Evolutionary conservation across 2,888 invertebrate genomes (phyloP).

Genomic region (Odontomyia ornata): DNA sequence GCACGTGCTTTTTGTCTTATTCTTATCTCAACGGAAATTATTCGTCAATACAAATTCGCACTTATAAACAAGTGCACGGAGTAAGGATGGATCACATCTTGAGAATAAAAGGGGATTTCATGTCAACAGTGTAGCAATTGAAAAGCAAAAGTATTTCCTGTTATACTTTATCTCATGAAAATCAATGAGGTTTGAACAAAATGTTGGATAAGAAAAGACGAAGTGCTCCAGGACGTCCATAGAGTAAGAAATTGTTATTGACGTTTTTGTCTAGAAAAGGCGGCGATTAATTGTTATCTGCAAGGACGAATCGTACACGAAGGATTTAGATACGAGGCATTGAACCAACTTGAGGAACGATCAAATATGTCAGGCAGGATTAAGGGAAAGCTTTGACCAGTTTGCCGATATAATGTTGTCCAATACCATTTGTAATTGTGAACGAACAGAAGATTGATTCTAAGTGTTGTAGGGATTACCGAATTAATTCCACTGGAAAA

Average conservation of each 20-base stretch:
- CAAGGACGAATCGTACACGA: neutral
- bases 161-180: slow-evolving; percentile 48
- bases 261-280: slow-evolving; percentile 34
- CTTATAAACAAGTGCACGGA: neutral
- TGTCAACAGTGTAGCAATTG: slow-evolving; percentile 36
- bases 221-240: slow-evolving; percentile 35
- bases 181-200: slow-evolving; percentile 46
- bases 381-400: too few species aligned
- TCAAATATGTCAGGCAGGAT: too few species aligned
- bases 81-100: neutral
- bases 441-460: too few species aligned
- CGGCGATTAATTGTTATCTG: slow-evolving; percentile 44
- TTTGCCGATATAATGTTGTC: too few species aligned
- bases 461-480: too few species aligned
- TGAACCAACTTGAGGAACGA: neutral
- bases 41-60: neutral
- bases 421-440: too few species aligned
- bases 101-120: slow-evolving; percentile 13
- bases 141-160: slow-evolving; percentile 45
- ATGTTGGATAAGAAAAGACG: slow-evolving; percentile 22
- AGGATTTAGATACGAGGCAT: slow-evolving; percentile 18
- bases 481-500: too few species aligned
- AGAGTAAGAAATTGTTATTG: slow-evolving; percentile 47
- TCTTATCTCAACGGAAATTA: too few species aligned
- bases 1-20: too few species aligned